A percentile compares a stretch with the other conserved stretches of the same genome.
These are phyloP conservation scores for Belonocnema kinseyi DNA, from an alignment of 1,140 invertebrate species.

Conservation along the genomic window DNA sequence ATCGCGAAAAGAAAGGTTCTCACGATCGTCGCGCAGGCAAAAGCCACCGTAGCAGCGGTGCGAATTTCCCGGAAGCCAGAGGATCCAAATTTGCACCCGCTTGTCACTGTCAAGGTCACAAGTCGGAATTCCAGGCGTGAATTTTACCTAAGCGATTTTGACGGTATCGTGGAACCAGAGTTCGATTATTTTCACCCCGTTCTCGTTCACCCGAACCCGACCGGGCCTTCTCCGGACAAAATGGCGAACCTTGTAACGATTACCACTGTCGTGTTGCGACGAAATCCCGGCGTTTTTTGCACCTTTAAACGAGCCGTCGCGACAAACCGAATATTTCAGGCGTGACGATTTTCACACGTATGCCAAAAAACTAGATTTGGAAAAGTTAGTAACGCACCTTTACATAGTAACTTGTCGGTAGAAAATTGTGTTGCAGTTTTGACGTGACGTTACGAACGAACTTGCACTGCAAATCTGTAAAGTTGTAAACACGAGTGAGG, in stretches of 20 bases:
- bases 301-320: constrained; percentile 7
- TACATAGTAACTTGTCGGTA: constrained; percentile 72
- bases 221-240: constrained; percentile 73
- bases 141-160: constrained; percentile 55
- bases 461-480: constrained; percentile 62
- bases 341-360: background rate
- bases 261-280: constrained; percentile 60
- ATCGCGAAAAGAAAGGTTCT: background rate
- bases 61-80: background rate
- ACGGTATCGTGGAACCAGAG: constrained; percentile 55
- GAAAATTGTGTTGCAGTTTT: constrained; percentile 71
- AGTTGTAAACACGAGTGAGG: constrained; percentile 68
- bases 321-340: background rate
- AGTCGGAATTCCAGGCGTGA: background rate
- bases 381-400: constrained; percentile 63
- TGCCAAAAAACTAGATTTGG: constrained; percentile 19
- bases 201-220: constrained; percentile 66
- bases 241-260: constrained; percentile 73
- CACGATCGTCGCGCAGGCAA: constrained; percentile 24
- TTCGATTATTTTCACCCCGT: constrained; percentile 65
- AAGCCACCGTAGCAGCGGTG: constrained; percentile 23
- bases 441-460: constrained; percentile 73
- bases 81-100: background rate
- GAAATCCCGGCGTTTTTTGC: constrained; percentile 34
- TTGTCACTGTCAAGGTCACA: background rate